phyloP scores from a whole-genome alignment of 2,797 vertebrate species.

The Prunella strophiata region DNA sequence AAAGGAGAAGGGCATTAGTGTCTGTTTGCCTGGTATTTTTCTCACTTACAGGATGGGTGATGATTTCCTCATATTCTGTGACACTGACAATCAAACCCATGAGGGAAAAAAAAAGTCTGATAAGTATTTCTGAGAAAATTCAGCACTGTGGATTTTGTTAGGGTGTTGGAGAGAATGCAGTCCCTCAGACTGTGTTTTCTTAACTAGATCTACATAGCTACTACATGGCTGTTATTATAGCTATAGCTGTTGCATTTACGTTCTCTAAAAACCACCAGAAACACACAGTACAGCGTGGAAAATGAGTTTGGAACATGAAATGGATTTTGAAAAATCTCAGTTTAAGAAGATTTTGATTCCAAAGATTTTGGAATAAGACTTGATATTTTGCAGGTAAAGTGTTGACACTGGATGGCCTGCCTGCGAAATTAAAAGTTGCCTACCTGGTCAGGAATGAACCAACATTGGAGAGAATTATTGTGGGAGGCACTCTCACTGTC shows the following conservation, averaged over 20 bases:
- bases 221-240: background rate
- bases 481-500: background rate
- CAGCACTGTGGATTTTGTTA: no score
- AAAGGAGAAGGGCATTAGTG: background rate
- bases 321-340: background rate
- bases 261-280: background rate
- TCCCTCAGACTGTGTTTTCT: background rate
- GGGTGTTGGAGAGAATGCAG: background rate
- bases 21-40: background rate
- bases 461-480: accelerated
- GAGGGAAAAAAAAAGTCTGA: background rate
- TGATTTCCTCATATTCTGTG: background rate
- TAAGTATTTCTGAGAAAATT: background rate
- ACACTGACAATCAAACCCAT: background rate
- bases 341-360: background rate
- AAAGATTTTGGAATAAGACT: background rate
- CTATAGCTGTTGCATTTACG: background rate
- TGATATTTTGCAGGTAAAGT: background rate
- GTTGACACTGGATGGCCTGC: background rate
- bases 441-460: background rate
- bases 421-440: background rate
- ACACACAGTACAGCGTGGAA: accelerated
- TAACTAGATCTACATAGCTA: background rate
- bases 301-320: background rate
- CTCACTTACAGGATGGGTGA: background rate